These are phyloP conservation scores for Phallusia fumigata DNA, from an alignment of 23 tunicate species.

Conservation along the genomic window DNA sequence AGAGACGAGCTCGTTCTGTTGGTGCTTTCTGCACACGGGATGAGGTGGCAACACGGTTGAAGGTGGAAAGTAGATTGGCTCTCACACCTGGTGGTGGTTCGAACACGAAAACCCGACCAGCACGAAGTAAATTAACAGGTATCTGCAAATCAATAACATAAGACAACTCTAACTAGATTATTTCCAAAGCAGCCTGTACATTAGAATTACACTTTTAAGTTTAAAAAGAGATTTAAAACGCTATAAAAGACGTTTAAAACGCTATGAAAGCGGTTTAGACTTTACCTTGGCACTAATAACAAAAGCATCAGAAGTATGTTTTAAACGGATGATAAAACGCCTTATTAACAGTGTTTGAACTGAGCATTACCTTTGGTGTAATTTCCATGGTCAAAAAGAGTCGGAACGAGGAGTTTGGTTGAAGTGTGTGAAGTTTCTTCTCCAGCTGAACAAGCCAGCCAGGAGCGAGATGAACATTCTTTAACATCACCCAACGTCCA, in stretches of 20 bases:
- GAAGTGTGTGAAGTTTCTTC: constrained; percentile 97
- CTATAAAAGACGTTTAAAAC: too few species aligned
- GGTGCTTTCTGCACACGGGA: constrained; percentile 83
- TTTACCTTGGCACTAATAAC: too few species aligned
- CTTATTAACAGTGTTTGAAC: too few species aligned
- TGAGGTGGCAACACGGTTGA: constrained; percentile 72
- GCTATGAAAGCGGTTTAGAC: too few species aligned
- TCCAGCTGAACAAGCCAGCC: constrained; percentile 96
- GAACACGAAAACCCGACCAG: constrained; percentile 91
- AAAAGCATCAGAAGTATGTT: too few species aligned
- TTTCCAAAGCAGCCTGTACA: too few species aligned
- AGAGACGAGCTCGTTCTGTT: constrained; percentile 90
- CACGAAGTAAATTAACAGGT: constrained; percentile 95
- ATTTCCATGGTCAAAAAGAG: constrained; percentile 98
- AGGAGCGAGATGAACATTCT: constrained; percentile 99
- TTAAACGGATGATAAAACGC: too few species aligned
- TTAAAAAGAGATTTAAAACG: too few species aligned
- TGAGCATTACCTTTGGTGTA: constrained; percentile 70
- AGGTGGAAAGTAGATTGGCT: constrained; percentile 87
- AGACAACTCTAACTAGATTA: too few species aligned
- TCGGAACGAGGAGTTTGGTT: constrained; percentile 86
- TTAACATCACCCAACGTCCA: constrained; percentile 98
- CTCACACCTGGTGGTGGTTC: constrained; percentile 99
- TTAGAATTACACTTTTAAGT: too few species aligned
- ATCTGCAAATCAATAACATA: constrained; percentile 34